Evolutionary conservation across 2,888 invertebrate genomes (phyloP), one percentile per base, ranked within the genome.

Genomic region (Malthinus flaveolus): DNA sequence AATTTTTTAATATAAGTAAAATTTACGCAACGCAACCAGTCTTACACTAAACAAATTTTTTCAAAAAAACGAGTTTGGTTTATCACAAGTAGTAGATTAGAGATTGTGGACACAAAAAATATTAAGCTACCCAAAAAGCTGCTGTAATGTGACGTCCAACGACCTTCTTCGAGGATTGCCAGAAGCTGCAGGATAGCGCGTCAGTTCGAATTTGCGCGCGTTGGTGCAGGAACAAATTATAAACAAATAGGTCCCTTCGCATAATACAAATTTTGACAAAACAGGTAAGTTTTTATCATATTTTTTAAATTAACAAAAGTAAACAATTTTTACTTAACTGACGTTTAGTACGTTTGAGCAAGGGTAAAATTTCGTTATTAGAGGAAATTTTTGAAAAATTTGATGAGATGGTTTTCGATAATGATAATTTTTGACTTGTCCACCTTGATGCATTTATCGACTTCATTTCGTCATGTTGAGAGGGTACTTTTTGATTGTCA

Each of bases 131-230:
- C 55, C 42, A 48, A 48, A 50, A 50, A 35, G 52, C 12, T 54
- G 51, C 46, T 60, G 59, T 49, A 46, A 31, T 46, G 52, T 56
- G 53, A 53, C 56, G 57, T 57, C 58, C 57, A 52, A 47, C 66
- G 64, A 66, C 64, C 66, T 66, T 63, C 66, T 64, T 63, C 61
- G 63, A 54, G 62, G 44, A 48, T 47, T 39, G 50, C 56, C 62
- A 61, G 59, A 61, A 50, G 54, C 44, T 44, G 49, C 54, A 53
- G 56, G 58, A 60, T 23, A 23, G 42, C 44, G 50, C 62, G 48
- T 61, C 64, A 66, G 66, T 66, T 50, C 49, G 49, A 59, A 44
- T 57, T 52, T 45, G 61, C 54, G 61, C 51, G 61, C 57, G 54
- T 34, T 42, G 7, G 49, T 52, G 52, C 34, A 7, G 51, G 46